A percentile compares a stretch with the other conserved stretches of the same genome.
Conservation (phyloP, 2,797 vertebrate species). For the Nyctibius grandis region DNA sequence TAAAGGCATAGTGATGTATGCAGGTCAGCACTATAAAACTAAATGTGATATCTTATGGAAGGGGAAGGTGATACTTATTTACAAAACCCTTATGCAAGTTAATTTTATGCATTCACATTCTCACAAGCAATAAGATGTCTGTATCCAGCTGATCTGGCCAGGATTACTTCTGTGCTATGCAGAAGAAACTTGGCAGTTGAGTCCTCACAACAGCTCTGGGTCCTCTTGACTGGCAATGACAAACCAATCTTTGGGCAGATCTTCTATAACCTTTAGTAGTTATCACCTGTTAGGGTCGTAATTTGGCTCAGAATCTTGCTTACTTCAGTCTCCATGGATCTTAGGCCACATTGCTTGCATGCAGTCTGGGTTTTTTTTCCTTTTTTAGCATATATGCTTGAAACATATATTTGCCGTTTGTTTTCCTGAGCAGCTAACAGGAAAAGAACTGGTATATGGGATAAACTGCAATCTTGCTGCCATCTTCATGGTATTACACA, state of each 20-base stretch:
- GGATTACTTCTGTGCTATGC: not conserved
- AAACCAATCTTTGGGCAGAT: not conserved
- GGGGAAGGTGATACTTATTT: not conserved
- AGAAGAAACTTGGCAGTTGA: not conserved
- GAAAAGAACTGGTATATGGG: not conserved
- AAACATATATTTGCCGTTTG: not conserved
- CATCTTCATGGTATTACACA: not conserved
- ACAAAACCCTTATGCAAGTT: not conserved
- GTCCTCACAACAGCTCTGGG: not conserved
- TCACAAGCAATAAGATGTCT: not conserved
- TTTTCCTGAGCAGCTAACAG: not conserved
- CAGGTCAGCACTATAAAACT: not conserved
- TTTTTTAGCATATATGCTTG: not conserved
- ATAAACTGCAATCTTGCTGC: not conserved
- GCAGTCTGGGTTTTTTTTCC: not conserved
- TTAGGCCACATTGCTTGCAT: not conserved
- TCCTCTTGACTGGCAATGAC: not conserved
- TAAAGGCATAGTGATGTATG: not conserved
- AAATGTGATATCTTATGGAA: not conserved
- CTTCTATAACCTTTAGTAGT: not conserved
- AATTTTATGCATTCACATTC: not conserved
- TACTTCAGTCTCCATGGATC: not conserved
- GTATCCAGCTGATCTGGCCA: not conserved
- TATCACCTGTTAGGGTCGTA: not conserved
- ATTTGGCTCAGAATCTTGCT: not conserved